Percentiles rank a stretch among this genome's conserved stretches.
Evolutionary conservation across 2,113 vertebrate species (phyloP).

Genomic region (Heloderma charlesbogerti): DNA sequence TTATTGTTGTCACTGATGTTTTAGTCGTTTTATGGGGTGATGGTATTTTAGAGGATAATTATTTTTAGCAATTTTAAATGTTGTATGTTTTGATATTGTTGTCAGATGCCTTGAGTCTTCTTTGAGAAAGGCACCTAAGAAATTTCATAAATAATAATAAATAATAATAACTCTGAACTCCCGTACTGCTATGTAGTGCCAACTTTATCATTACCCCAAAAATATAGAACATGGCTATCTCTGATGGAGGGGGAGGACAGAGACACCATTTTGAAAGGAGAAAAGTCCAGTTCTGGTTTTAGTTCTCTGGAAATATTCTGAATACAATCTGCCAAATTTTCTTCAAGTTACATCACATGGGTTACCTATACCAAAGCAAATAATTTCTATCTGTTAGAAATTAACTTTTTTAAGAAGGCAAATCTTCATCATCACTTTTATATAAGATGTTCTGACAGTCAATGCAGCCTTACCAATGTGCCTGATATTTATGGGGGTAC

Average conservation of each 20-base stretch:
- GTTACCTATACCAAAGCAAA: background rate
- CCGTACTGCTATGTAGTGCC: background rate
- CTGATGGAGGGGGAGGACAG: background rate
- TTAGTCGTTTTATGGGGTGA: too few relatives aligned
- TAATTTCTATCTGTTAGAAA: background rate
- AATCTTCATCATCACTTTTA: background rate
- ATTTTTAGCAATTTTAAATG: too few relatives aligned
- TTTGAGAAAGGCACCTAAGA: too few relatives aligned
- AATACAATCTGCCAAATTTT: background rate
- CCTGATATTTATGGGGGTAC: background rate
- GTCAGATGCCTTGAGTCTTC: too few relatives aligned
- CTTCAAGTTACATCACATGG: background rate
- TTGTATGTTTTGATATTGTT: too few relatives aligned
- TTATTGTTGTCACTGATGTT: too few relatives aligned
- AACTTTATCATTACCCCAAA: background rate
- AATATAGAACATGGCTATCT: background rate
- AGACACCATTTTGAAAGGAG: background rate
- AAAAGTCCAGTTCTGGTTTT: background rate
- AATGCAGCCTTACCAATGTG: background rate
- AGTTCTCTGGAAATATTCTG: background rate
- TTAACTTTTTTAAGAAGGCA: background rate
- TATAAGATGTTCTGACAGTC: background rate
- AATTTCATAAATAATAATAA: too few relatives aligned
- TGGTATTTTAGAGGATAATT: too few relatives aligned
- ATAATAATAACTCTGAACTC: background rate